Evolutionary conservation across 1,140 invertebrate genomes (phyloP).

Genomic region (Tetraneura akinire): DNA sequence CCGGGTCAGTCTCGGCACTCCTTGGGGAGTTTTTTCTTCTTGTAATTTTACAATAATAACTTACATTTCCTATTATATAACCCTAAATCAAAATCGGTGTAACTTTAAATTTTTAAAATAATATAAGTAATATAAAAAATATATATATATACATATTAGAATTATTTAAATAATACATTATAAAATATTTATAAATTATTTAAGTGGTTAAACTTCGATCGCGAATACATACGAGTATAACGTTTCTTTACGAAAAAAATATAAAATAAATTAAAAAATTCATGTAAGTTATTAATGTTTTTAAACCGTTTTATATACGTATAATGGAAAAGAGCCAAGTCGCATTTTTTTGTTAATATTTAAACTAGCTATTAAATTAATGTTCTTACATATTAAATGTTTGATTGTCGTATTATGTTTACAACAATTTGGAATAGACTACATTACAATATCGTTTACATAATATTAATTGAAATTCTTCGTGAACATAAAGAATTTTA

Average conservation of each 20-base stretch:
- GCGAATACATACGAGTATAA: too few species aligned
- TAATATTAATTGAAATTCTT: not conserved
- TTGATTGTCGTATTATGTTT: not conserved
- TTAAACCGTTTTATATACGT: not conserved
- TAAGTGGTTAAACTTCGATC: too few species aligned
- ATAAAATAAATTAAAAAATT: not conserved
- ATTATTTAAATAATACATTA: too few species aligned
- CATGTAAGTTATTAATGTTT: not conserved
- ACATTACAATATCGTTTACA: not conserved
- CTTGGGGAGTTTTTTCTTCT: not conserved
- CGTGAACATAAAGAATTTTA: not conserved
- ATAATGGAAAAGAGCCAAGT: not conserved
- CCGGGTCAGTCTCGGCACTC: not conserved
- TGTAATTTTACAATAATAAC: not conserved
- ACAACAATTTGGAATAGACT: not conserved
- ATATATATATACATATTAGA: too few species aligned
- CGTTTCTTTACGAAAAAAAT: not conserved
- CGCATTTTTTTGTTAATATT: not conserved
- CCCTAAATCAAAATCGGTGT: not conserved
- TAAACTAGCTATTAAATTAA: constrained; percentile 2
- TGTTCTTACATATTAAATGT: constrained; percentile 1
- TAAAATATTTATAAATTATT: too few species aligned
- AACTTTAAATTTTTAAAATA: not conserved
- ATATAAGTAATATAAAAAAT: too few species aligned
- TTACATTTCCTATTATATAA: not conserved